Evolutionary conservation across 2,797 vertebrate genomes (phyloP).

Genomic region (Botia almorhae): DNA sequence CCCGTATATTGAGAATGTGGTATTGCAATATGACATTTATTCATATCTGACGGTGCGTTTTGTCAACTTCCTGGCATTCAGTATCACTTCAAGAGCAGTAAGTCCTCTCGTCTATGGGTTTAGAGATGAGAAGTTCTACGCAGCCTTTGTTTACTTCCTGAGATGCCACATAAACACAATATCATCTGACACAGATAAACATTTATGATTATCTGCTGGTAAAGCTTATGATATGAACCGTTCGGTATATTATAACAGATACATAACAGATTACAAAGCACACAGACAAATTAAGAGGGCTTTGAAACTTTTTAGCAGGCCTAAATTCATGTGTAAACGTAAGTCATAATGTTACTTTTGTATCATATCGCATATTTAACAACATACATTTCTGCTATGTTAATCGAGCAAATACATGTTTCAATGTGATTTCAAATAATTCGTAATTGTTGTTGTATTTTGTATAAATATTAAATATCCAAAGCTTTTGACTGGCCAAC

Average conservation of each 20-base stretch:
- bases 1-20: slow-evolving; percentile 52
- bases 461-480: too few relatives aligned
- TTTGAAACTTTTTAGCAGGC: too few relatives aligned
- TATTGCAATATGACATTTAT: slow-evolving; percentile 35
- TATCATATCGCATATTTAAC: too few relatives aligned
- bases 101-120: slow-evolving; percentile 62
- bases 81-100: slow-evolving; percentile 46
- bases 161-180: slow-evolving; percentile 40
- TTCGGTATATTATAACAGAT: background rate
- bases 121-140: slow-evolving; percentile 55
- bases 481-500: too few relatives aligned
- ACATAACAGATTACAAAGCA: background rate
- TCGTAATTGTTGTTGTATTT: too few relatives aligned
- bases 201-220: background rate
- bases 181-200: slow-evolving; percentile 21
- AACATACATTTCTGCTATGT: too few relatives aligned
- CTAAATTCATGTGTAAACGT: too few relatives aligned
- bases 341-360: too few relatives aligned
- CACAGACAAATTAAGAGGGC: too few relatives aligned
- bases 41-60: slow-evolving; percentile 51
- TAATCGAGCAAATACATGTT: too few relatives aligned
- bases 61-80: slow-evolving; percentile 57
- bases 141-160: slow-evolving; percentile 34
- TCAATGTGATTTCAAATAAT: too few relatives aligned
- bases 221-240: background rate